Evolutionary conservation across 53 echinoderm and acorn worm genomes (phyloP), one percentile per base, ranked within the genome.

Genomic region (Holothuria leucospilota): DNA sequence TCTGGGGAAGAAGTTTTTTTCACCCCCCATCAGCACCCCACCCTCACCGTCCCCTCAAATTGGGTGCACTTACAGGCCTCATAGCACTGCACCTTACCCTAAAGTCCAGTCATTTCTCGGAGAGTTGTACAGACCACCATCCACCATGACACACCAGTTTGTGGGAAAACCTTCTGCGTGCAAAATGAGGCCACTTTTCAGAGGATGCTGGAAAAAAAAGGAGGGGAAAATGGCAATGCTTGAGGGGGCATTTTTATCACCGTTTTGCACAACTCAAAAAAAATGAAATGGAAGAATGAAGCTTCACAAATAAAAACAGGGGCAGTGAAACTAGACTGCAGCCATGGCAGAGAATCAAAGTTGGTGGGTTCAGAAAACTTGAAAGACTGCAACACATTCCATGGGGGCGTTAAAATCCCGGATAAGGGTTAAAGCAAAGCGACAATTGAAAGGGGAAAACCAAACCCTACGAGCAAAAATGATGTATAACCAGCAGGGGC

Each of bases 21-120:
- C 21, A 68, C 12, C 38, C 69, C 65, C 39, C 64, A 29, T 39
- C 38, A 34, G 20, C 68, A 20, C 84, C 84, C 29, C 56, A 84
- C 26, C 56, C 59, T 38, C 42, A 84, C 84, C 69, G 29, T 84
- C 29, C 64, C 68, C 21, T 84, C 84, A 26, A 84, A 59, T 68
- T 84, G 64, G 30, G 20, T 69, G 8, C 29, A 15, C 16, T 38
- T 84, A 16, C 24, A 84, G 20, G 38, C 69, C 23, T 13, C 21
- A 28, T 21, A 2, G 26, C 20, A 21, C 69, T 68, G 21, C 69
- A n/a, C 69, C 69, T n/a, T n/a, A 68, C 69, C 69, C 69, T n/a
- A 68, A 68, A 25, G 21, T 68, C 21, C 13, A 68, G n/a, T 68
- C 27, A 68, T 68, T 68, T 25, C 14, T n/a, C 27, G 21, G 25